Evolutionary conservation across 2,888 invertebrate species (phyloP), one percentile per base, ranked within the genome.

Genomic region (Loripinus fragilis): DNA sequence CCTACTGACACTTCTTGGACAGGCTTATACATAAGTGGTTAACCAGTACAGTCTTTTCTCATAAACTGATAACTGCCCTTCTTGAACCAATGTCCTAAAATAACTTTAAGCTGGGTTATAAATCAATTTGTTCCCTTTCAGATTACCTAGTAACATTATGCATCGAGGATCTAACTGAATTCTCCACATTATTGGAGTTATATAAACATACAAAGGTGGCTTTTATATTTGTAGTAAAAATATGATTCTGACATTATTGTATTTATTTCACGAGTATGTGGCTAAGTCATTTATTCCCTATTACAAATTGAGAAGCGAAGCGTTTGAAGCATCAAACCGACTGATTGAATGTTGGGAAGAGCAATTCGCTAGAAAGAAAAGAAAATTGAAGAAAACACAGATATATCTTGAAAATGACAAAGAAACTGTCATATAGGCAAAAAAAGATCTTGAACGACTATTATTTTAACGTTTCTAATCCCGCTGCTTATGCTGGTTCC

Each of bases 391-490:
- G 48, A 8, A 48, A 48, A 20, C 48, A 20, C 48, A 48, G 48
- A 48, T 8, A 48, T 48, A 48, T 48, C 48, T 15, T 17, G 20
- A 60, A 60, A 60, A 33, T 33, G 60, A 60, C 35, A 28, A 60
- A 60, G 25, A 60, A 60, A 10, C 30, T 60, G 60, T 60, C 28
- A 28, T n/a, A 38, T 12, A 38, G 38, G 3, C 7, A 55, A 55
- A 55, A 55, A 10, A 15, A 23, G 2, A 55, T 55, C 17, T 25
- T 55, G 5, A 15, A 55, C 2, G 15, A 55, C 5, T 55, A 55
- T 25, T 65, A 41, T 65, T 65, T 65, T 28, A 65, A 8, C 35
- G 35, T 35, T n/a, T 60, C 42, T 55, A 55, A 74, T 73, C 45
- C 64, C n/a, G 65, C 42, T 41, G 55, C 74, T 33, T 66, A 68